Evolutionary conservation across 2,888 invertebrate genomes (phyloP), one percentile per base, ranked within the genome.

Genomic region (Sarcophaga rosellei): DNA sequence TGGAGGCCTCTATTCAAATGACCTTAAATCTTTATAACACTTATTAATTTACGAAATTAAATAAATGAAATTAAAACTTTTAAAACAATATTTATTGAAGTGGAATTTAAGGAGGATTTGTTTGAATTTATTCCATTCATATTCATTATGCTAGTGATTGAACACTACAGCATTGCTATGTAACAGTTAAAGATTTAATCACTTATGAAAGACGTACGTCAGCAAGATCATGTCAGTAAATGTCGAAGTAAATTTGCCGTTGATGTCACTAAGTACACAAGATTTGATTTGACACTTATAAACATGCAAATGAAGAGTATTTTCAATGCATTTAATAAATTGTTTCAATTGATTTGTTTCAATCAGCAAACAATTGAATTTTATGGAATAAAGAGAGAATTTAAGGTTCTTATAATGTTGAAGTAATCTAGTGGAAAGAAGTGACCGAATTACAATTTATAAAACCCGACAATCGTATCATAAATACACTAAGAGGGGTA

Each of bases 21-120:
- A 70, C 69, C 69, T 70, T 70, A 57, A 57, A 17, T 70, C 53
- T 57, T 53, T 70, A 25, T 5, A 11, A 25, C 11, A 10, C 35
- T n/a, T 25, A 15, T 12, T 12, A 70, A 53, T 15, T 53, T 53
- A 53, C 1, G 4, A 53, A 53, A 53, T 53, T 17, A 53, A 53
- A 53, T 17, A 53, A 53, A 53, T 15, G 17, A 53, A 53, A 53
- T 53, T 53, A 4, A 17, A 53, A 15, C 53, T 15, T 15, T 17
- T 15, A 17, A 53, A 53, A 53, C 12, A 53, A 53, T 53, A 35
- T 53, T 15, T 12, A 53, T 17, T 53, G 17, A 15, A 15, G 53
- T 15, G 53, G 15, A 53, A 17, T 17, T 35, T 35, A 35, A 35
- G 10, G 35, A 35, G 2, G 35, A 35, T 35, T 35, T 35, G 2